Evolutionary conservation across 1,140 invertebrate species (phyloP).

Genomic region (Acromyrmex echinatior): DNA sequence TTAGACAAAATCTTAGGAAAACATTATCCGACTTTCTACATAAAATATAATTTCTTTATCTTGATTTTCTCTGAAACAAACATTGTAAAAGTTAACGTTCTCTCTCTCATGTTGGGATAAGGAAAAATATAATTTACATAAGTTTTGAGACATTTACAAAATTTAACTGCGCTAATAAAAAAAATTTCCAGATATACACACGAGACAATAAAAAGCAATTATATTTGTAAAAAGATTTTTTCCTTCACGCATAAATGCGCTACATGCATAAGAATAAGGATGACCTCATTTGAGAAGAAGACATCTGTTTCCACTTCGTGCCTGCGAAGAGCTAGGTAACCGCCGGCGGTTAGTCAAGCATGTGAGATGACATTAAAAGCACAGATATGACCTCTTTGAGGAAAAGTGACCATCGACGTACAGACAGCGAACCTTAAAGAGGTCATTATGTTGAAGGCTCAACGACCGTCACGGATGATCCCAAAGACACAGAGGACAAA

Average conservation of each 20-base stretch:
- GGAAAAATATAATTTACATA: not conserved
- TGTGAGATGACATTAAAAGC: conserved; percentile 54
- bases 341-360: not conserved
- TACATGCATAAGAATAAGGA: conserved; percentile 36
- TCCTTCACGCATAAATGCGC: not conserved
- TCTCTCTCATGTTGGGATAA: not conserved
- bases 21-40: not conserved
- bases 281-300: conserved; percentile 61
- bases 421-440: conserved; percentile 41
- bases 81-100: not conserved
- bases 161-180: not conserved
- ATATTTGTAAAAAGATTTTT: conserved; percentile 22
- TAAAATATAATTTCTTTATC: conserved; percentile 5
- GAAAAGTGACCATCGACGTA: conserved; percentile 51
- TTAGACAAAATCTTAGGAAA: not conserved
- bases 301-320: conserved; percentile 18
- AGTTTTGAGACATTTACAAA: not conserved
- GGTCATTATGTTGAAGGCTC: conserved; percentile 52
- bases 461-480: conserved; percentile 15
- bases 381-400: conserved; percentile 62
- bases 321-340: conserved; percentile 7
- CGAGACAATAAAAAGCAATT: not conserved
- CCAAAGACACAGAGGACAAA: not conserved
- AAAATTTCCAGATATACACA: not conserved
- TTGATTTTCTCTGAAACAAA: not conserved